Evolutionary conservation across 2,797 vertebrate genomes (phyloP).

Genomic region (Pseudocheirus occidentalis): DNA sequence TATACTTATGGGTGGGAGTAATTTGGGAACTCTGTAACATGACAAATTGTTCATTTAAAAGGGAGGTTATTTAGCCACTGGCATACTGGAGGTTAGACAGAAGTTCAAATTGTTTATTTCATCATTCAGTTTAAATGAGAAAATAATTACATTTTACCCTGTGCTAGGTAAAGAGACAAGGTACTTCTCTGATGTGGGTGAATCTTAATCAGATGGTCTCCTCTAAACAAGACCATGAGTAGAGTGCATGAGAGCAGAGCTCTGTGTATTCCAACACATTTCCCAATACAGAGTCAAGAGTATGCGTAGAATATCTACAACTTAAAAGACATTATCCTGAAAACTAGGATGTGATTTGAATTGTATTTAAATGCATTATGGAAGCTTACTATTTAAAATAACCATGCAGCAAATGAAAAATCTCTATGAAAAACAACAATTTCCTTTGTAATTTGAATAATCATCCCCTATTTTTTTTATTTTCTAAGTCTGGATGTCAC

Average conservation of each 20-base stretch:
- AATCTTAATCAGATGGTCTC: not conserved
- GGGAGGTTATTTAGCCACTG: constrained; percentile 63
- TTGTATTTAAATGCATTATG: not conserved
- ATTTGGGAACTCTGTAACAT: constrained; percentile 71
- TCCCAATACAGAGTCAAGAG: not conserved
- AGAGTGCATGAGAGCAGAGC: not conserved
- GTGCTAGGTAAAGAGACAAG: not conserved
- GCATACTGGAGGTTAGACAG: constrained; percentile 47
- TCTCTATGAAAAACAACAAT: not conserved
- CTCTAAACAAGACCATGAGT: not conserved
- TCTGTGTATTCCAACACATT: not conserved
- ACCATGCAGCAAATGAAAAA: not conserved
- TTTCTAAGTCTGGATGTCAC: not conserved
- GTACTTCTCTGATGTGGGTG: not conserved
- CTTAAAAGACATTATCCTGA: not conserved
- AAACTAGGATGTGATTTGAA: not conserved
- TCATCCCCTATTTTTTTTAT: not conserved
- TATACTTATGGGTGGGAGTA: constrained; percentile 69
- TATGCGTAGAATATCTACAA: not conserved
- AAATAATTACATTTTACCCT: constrained; percentile 68
- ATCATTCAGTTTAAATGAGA: constrained; percentile 59
- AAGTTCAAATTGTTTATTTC: constrained; percentile 66
- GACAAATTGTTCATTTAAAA: constrained; percentile 70
- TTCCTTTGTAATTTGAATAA: not conserved
- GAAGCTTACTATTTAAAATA: not conserved